Base-by-base conservation (phyloP, 1,140 invertebrate species). In the Gryllus bimaculatus region DNA sequence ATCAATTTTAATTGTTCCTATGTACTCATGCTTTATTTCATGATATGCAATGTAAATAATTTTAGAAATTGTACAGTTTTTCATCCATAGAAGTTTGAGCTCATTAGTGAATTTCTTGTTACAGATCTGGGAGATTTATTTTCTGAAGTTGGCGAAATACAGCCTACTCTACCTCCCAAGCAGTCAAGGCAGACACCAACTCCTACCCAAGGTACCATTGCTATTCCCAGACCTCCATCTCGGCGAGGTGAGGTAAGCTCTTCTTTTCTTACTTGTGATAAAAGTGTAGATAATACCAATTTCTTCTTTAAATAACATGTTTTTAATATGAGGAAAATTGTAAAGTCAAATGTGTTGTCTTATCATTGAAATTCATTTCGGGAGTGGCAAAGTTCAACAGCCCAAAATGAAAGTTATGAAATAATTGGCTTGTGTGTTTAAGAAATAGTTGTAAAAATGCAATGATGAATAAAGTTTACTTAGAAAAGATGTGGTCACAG, bases 131-230 rank as follows among this genome's bases (percentile, higher is more conserved):
- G 93, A 7, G 94, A 96, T 84, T 85, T 96, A 74, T 95, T 96
- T 84, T 91, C 92, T 18, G 94, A 95, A 87, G 89, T 95, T 26
- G 93, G 92, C 73, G 94, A 95, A 81, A 91, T 94, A 83, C 90
- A 90, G 79, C 88, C 87, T 76, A 85, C 88, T n/a, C 85, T 91
- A 79, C 93, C 93, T 49, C 92, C 92, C 0, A 90, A 90, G 80
- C 86, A 85, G 80, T 87, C 85, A 0, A 78, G 84, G 48, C 84
- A 85, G 78, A 83, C 84, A 13, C 85, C 91, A n/a, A 88, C 89
- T 8, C 89, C 90, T 0, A 91, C 89, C 18, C 81, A 85, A 76
- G 88, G 88, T 47, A 90, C 90, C 20, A 95, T 96, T 82, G 92
- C 93, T 10, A 79, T 79, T 74, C 87, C 87, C 47, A 81, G 87